These are phyloP conservation scores for Prunella fulvescens DNA, from an alignment of 2,113 vertebrate species.

Conservation along the genomic window DNA sequence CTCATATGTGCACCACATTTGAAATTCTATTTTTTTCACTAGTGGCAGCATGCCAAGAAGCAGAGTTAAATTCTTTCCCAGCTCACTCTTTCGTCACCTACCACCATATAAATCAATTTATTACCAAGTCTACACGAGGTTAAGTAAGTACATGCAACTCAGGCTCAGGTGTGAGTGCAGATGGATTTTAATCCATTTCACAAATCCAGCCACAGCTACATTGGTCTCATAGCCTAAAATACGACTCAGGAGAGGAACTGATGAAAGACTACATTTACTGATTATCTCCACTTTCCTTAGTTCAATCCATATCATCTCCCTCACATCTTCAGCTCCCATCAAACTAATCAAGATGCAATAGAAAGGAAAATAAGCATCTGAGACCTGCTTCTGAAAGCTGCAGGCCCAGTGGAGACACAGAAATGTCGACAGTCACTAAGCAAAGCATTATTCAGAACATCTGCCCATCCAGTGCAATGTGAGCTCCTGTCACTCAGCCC, in stretches of 20 bases:
- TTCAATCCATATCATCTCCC: not conserved
- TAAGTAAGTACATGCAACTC: not conserved
- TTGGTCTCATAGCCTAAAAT: not conserved
- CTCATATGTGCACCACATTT: not conserved
- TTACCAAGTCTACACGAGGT: not conserved
- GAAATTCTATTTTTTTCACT: not conserved
- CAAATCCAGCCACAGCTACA: not conserved
- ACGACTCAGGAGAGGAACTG: not conserved
- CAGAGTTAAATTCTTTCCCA: not conserved
- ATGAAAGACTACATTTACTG: not conserved
- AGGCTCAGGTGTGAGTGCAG: not conserved
- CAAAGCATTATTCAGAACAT: not conserved
- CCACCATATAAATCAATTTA: not conserved
- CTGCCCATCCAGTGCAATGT: not conserved
- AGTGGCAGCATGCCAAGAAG: not conserved
- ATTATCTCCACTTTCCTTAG: not conserved
- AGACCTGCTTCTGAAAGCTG: not conserved
- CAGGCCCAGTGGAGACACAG: not conserved
- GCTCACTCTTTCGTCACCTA: not conserved
- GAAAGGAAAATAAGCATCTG: not conserved
- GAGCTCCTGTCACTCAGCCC: not conserved
- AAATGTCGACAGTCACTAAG: not conserved
- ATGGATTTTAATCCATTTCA: not conserved
- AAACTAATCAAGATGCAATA: not conserved
- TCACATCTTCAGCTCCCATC: not conserved